Conservation (phyloP, 2,888 invertebrate genomes). For the Eucriotettix oculatus region DNA sequence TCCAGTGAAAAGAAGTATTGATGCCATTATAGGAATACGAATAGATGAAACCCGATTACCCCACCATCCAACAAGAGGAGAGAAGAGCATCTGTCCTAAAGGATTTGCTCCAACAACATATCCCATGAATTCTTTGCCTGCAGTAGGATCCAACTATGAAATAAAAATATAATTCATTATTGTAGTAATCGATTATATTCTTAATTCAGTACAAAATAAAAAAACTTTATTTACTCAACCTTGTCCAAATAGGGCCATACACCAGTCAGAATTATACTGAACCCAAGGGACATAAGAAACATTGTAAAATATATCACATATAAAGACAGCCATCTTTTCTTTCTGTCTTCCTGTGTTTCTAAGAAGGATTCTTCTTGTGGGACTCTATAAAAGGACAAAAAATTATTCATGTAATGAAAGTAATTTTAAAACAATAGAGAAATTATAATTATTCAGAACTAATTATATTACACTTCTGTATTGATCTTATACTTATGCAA, state of each 20-base stretch:
- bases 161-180: neutral
- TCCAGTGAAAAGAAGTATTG: slow-evolving; percentile 51
- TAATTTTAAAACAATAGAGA: no score
- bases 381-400: no score
- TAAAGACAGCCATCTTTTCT: slow-evolving; percentile 60
- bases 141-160: slow-evolving; percentile 56
- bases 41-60: slow-evolving; percentile 57
- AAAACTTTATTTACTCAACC: slow-evolving; percentile 31
- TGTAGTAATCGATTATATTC: neutral
- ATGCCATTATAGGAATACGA: slow-evolving; percentile 50
- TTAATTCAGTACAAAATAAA: neutral
- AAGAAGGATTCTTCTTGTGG: slow-evolving; percentile 19
- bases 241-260: slow-evolving; percentile 79
- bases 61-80: slow-evolving; percentile 73
- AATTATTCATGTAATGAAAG: no score
- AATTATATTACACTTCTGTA: no score
- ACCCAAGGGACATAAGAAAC: slow-evolving; percentile 77
- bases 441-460: no score
- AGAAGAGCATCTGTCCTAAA: slow-evolving; percentile 71
- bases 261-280: slow-evolving; percentile 73
- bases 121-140: slow-evolving; percentile 70
- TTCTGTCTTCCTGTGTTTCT: slow-evolving; percentile 49
- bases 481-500: no score
- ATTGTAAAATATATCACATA: slow-evolving; percentile 75
- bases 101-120: slow-evolving; percentile 75